phyloP scores from a whole-genome alignment of 2,797 vertebrate species.

The Natrix natrix region DNA sequence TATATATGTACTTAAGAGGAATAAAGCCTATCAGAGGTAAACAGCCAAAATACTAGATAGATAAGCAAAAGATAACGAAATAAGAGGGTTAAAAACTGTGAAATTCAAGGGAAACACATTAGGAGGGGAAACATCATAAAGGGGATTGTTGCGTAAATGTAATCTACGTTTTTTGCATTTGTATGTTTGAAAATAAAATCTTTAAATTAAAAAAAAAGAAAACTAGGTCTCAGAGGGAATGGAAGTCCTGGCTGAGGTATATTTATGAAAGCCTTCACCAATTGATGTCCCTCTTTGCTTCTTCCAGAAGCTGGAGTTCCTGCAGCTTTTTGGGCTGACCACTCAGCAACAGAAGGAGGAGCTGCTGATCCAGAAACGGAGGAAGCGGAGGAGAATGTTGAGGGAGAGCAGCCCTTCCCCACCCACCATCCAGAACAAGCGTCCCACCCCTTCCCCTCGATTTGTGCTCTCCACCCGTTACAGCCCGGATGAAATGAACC shows the following conservation, averaged over 20 bases:
- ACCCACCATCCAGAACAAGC: slow-evolving; percentile 80
- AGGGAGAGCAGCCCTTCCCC: slow-evolving; percentile 92
- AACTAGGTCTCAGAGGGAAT: background rate
- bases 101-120: no score
- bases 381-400: slow-evolving; percentile 91
- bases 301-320: slow-evolving; percentile 91
- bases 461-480: slow-evolving; percentile 88
- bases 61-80: no score
- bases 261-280: background rate
- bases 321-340: slow-evolving; percentile 88
- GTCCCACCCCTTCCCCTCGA: slow-evolving; percentile 78
- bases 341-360: slow-evolving; percentile 87
- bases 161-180: no score
- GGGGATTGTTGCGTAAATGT: no score
- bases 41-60: no score
- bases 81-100: no score
- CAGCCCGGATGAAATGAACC: slow-evolving; percentile 95
- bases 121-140: no score
- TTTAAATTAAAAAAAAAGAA: background rate
- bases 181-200: no score
- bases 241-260: no score
- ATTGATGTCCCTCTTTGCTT: slow-evolving; percentile 2
- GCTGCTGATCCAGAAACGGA: slow-evolving; percentile 87
- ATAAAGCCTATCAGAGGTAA: no score
- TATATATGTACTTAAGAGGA: no score